These are phyloP conservation scores for Odiellus spinosus DNA, from an alignment of 2,888 invertebrate species.

Conservation along the genomic window DNA sequence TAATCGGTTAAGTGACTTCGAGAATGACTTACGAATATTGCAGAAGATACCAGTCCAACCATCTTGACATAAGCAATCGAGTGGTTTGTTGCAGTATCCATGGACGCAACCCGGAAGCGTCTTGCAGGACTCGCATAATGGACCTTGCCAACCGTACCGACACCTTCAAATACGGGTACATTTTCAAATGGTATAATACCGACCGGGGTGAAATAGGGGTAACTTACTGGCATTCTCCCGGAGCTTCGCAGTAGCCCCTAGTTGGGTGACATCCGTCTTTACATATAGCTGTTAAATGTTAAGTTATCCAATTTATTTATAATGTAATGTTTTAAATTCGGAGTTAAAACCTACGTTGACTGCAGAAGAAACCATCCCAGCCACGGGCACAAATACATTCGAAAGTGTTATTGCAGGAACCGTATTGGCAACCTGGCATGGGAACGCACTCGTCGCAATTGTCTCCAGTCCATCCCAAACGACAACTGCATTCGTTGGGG, in stretches of 20 bases:
- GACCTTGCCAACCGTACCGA: constrained; percentile 76
- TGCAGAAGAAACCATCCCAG: constrained; percentile 77
- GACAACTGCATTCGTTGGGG: constrained; percentile 77
- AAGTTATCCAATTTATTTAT: too few relatives aligned
- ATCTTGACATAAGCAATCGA: constrained; percentile 74
- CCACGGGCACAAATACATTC: constrained; percentile 70
- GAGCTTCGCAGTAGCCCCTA: constrained; percentile 68
- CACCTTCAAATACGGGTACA: constrained; percentile 41
- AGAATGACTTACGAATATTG: constrained; percentile 51
- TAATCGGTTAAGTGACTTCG: background rate
- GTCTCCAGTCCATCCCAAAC: constrained; percentile 71
- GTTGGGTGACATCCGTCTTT: constrained; percentile 67
- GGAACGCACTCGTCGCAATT: constrained; percentile 70
- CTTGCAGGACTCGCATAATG: constrained; percentile 68
- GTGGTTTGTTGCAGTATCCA: constrained; percentile 72
- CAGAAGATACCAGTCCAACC: constrained; percentile 65
- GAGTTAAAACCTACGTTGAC: constrained; percentile 60
- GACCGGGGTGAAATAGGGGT: background rate
- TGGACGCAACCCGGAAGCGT: constrained; percentile 77
- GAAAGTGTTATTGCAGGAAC: constrained; percentile 59
- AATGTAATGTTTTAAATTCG: too few relatives aligned
- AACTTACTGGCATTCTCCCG: constrained; percentile 57
- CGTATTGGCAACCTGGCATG: constrained; percentile 70
- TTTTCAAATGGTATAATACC: background rate
- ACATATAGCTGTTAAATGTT: constrained; percentile 52